Evolutionary conservation across 2,113 vertebrate species (phyloP).

Genomic region (Sylvia atricapilla): DNA sequence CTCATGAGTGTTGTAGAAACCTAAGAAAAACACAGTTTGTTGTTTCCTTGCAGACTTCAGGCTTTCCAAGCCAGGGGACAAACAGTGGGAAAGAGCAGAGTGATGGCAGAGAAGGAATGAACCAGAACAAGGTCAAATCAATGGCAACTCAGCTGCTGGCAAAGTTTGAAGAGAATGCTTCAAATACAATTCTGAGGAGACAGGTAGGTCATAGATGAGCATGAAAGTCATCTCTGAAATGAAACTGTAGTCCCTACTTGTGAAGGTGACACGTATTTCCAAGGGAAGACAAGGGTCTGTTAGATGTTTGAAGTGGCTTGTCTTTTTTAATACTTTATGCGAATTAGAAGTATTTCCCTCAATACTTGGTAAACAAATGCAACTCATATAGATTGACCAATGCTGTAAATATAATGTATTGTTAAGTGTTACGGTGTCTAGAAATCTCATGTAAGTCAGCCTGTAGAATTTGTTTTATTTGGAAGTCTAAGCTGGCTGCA

Average conservation of each 20-base stretch:
- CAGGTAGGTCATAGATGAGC: constrained; percentile 76
- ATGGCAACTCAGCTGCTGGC: constrained; percentile 92
- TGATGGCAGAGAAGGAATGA: constrained; percentile 73
- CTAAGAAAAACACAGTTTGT: not conserved
- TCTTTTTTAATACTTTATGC: not conserved
- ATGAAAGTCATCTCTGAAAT: not conserved
- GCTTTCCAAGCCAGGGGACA: constrained; percentile 68
- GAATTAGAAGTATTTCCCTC: not conserved
- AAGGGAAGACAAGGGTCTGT: not conserved
- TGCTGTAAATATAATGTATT: not conserved
- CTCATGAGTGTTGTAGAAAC: not conserved
- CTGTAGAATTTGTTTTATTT: not conserved
- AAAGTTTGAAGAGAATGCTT: constrained; percentile 89
- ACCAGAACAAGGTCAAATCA: constrained; percentile 92
- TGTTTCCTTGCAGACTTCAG: constrained; percentile 73
- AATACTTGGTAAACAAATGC: not conserved
- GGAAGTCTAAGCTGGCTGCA: not conserved
- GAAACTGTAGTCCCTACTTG: not conserved
- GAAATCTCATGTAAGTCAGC: not conserved
- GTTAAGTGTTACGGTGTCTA: not conserved
- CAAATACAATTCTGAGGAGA: constrained; percentile 71
- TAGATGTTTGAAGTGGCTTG: not conserved
- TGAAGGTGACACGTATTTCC: not conserved
- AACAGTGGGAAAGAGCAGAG: constrained; percentile 59
- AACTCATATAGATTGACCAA: not conserved